A percentile compares a stretch with the other conserved stretches of the same genome.
Conservation (phyloP, 2,888 invertebrate genomes). For the Leptinotarsa haldemani region DNA sequence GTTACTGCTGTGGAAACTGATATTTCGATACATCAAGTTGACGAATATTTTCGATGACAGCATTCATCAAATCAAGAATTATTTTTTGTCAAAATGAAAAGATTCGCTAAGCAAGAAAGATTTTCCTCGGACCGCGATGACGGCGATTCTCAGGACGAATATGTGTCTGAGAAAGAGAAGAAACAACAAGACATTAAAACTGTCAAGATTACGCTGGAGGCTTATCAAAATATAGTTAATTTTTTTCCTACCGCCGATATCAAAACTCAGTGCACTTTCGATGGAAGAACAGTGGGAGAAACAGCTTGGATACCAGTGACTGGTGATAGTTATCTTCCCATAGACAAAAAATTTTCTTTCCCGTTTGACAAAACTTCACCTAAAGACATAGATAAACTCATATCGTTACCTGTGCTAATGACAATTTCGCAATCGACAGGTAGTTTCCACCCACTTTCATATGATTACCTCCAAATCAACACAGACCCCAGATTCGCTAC, state of each 20-base stretch:
- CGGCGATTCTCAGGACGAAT: neutral
- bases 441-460: neutral
- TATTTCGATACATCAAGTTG: neutral
- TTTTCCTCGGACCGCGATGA: neutral
- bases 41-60: neutral
- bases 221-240: neutral
- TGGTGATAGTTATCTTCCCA: neutral
- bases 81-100: neutral
- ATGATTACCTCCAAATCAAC: conserved; percentile 3
- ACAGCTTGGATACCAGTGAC: neutral
- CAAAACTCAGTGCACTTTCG: neutral
- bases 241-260: neutral
- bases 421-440: neutral
- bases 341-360: neutral
- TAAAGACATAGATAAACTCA: conserved; percentile 10
- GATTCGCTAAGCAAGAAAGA: neutral
- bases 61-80: neutral
- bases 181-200: neutral
- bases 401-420: neutral
- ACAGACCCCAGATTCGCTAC: neutral
- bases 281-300: neutral
- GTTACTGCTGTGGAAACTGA: too few species aligned
- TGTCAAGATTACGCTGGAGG: neutral
- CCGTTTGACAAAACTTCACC: conserved; percentile 5
- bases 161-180: neutral